Conservation (phyloP, 2,888 invertebrate species). For the Lamellibrachia satsuma region DNA sequence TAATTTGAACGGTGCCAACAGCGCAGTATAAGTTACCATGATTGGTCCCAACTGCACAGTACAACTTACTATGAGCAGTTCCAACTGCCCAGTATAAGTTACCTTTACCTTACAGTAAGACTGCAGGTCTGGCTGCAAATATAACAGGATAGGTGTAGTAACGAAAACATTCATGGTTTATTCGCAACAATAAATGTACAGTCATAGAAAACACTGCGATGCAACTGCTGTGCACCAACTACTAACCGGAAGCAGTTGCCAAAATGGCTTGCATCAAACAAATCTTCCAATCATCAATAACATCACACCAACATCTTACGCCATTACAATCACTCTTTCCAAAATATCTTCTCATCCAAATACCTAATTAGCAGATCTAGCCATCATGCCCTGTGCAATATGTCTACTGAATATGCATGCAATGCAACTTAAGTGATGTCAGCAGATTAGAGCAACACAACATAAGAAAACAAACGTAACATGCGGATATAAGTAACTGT, state of each 20-base stretch:
- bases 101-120: too few relatives aligned
- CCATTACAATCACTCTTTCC: neutral
- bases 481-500: neutral
- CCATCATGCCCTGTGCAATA: neutral
- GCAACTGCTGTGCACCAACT: neutral
- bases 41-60: too few relatives aligned
- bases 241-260: neutral
- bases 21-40: too few relatives aligned
- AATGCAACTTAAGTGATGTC: neutral
- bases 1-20: too few relatives aligned
- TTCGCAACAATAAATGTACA: slow-evolving; percentile 12
- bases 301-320: neutral
- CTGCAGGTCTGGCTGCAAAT: neutral
- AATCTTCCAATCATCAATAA: neutral
- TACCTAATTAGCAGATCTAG: slow-evolving; percentile 1
- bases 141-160: neutral
- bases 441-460: neutral
- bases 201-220: slow-evolving; percentile 4
- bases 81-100: too few relatives aligned
- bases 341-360: neutral
- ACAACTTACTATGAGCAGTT: too few relatives aligned
- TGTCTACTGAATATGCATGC: neutral
- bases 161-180: slow-evolving; percentile 17
- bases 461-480: neutral
- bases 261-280: slow-evolving; percentile 17